phyloP scores from a whole-genome alignment of 2,888 invertebrate genomes.

The Prionchulus punctatus region DNA sequence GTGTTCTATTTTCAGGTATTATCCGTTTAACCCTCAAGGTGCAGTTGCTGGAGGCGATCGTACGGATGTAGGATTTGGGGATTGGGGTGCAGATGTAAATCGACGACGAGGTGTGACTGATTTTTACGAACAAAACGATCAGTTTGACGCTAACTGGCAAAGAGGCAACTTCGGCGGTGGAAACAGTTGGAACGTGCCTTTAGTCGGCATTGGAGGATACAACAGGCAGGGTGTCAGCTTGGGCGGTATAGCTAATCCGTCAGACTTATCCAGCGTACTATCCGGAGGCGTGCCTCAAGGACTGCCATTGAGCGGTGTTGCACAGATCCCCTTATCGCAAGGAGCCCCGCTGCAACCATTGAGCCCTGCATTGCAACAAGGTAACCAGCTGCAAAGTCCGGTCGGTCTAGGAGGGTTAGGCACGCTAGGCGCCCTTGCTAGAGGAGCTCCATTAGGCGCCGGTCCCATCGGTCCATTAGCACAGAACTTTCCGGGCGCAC shows the following conservation, averaged over 20 bases:
- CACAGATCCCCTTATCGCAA: background rate
- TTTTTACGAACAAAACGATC: background rate
- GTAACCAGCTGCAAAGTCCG: background rate
- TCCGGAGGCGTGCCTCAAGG: slow-evolving; percentile 1
- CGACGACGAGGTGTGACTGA: background rate
- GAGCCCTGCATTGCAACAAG: too few relatives aligned
- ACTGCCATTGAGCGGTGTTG: background rate
- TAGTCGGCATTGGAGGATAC: slow-evolving; percentile 2
- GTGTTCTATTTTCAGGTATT: background rate
- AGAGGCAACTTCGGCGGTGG: background rate
- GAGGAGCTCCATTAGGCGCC: background rate
- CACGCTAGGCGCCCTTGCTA: background rate
- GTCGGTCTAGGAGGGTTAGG: background rate
- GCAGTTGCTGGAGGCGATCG: background rate
- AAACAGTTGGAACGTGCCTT: slow-evolving; percentile 2
- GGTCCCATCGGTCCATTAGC: too few relatives aligned
- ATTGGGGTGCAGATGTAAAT: background rate
- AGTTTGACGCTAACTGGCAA: slow-evolving; percentile 1
- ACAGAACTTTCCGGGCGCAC: too few relatives aligned
- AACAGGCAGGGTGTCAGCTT: background rate
- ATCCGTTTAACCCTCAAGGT: slow-evolving; percentile 3
- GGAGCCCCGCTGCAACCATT: background rate
- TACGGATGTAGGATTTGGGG: slow-evolving; percentile 1
- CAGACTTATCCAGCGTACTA: background rate
- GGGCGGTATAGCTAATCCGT: background rate